Percentiles rank a stretch among this genome's conserved stretches.
phyloP scores from a whole-genome alignment of 2,113 vertebrate species.

The Haplochromis vanheusdeni region DNA sequence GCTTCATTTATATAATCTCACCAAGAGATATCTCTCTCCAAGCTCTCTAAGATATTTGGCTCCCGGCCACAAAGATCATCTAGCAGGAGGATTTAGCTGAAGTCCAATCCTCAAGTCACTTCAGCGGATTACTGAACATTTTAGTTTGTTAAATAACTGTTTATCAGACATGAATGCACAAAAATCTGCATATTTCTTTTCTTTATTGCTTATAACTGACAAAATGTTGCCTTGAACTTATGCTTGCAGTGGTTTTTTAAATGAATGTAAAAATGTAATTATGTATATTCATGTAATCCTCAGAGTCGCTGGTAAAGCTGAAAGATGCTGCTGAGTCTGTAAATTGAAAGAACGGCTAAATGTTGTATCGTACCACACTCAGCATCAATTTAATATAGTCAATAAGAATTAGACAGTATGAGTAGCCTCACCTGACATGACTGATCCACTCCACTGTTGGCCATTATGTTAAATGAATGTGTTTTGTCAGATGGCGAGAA shows the following conservation, averaged over 20 bases:
- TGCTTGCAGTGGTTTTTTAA: not conserved
- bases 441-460: not conserved
- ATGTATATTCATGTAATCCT: not conserved
- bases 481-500: not conserved
- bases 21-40: not conserved
- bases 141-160: not conserved
- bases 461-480: not conserved
- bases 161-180: not conserved
- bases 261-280: not conserved
- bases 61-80: not conserved
- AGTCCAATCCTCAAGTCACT: not conserved
- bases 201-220: not conserved
- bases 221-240: not conserved
- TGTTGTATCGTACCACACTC: not conserved
- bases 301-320: not conserved
- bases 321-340: not conserved
- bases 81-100: not conserved
- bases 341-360: not conserved
- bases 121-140: not conserved
- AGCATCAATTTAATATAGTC: not conserved
- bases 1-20: not conserved
- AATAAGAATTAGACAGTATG: not conserved
- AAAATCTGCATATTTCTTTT: not conserved
- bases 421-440: not conserved
- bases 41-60: not conserved